Evolutionary conservation across 2,888 invertebrate species (phyloP).

Genomic region (Lochmaea crataegi): DNA sequence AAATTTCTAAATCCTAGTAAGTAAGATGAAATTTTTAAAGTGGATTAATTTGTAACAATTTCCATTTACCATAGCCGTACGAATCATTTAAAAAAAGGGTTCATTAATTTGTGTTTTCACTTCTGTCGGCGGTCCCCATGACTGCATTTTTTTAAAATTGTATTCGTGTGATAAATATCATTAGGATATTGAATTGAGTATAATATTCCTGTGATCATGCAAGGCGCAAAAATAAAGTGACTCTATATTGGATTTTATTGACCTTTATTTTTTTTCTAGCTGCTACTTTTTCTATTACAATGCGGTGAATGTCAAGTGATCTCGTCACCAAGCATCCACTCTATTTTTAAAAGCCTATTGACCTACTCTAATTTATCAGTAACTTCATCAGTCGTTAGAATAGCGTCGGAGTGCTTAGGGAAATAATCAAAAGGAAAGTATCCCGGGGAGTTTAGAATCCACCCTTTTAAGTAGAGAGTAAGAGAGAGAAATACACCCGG

Average conservation of each 20-base stretch:
- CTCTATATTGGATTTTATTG: not conserved
- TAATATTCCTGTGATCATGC: no score
- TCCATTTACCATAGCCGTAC: no score
- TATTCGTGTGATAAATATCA: no score
- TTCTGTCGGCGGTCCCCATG: no score
- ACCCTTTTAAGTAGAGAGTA: slow-evolving; percentile 16
- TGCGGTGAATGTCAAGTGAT: slow-evolving; percentile 2
- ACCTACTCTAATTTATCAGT: slow-evolving; percentile 23
- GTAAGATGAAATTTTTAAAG: no score
- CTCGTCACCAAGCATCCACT: slow-evolving; percentile 1
- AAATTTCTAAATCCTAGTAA: no score
- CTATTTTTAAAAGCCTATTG: slow-evolving; percentile 14
- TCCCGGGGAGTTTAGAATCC: slow-evolving; percentile 18
- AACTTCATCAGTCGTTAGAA: slow-evolving; percentile 27
- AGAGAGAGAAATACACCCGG: slow-evolving; percentile 8
- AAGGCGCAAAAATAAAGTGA: no score
- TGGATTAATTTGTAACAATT: no score
- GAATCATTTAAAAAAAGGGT: no score
- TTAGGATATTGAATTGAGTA: no score
- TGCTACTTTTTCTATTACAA: not conserved
- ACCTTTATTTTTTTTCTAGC: not conserved
- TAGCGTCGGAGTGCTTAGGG: slow-evolving; percentile 14
- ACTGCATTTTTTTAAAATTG: no score
- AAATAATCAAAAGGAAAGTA: slow-evolving; percentile 24
- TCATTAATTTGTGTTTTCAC: no score